These are phyloP conservation scores for Bicyclus anynana DNA, from an alignment of 1,140 invertebrate species.

Conservation along the genomic window DNA sequence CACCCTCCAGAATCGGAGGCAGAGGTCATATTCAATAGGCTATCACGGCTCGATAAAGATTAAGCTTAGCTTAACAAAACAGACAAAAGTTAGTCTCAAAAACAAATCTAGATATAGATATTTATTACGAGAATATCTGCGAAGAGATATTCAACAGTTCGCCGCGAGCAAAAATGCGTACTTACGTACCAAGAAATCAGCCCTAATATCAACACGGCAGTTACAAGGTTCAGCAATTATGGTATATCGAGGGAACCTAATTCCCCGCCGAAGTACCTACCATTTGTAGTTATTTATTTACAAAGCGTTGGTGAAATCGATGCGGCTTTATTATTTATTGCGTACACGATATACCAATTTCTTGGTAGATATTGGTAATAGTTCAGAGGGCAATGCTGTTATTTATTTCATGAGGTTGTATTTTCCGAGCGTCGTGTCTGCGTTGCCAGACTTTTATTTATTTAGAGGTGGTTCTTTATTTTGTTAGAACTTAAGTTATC, in stretches of 20 bases:
- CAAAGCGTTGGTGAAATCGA: conserved; percentile 35
- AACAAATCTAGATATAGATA: no score
- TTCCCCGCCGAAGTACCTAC: conserved; percentile 21
- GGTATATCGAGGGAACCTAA: conserved; percentile 21
- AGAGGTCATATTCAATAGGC: no score
- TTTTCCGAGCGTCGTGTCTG: conserved; percentile 20
- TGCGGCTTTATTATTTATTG: conserved; percentile 42
- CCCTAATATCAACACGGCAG: conserved; percentile 24
- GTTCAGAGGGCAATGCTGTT: conserved; percentile 35
- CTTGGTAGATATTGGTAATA: conserved; percentile 39
- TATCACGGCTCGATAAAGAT: no score
- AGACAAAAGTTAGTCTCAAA: no score
- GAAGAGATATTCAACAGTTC: not conserved
- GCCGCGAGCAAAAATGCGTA: conserved; percentile 9
- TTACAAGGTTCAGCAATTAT: conserved; percentile 27
- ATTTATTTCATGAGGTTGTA: conserved; percentile 38
- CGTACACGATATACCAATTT: conserved; percentile 42
- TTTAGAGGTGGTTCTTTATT: conserved; percentile 20
- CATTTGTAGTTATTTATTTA: conserved; percentile 41
- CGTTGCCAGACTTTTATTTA: conserved; percentile 24
- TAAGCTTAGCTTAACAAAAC: no score
- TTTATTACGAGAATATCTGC: no score
- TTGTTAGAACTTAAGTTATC: conserved; percentile 9
- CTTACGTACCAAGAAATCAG: conserved; percentile 7
- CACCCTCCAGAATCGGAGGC: no score